Evolutionary conservation across 2,113 vertebrate species (phyloP), one percentile per base, ranked within the genome.

Genomic region (Hippolais icterina): DNA sequence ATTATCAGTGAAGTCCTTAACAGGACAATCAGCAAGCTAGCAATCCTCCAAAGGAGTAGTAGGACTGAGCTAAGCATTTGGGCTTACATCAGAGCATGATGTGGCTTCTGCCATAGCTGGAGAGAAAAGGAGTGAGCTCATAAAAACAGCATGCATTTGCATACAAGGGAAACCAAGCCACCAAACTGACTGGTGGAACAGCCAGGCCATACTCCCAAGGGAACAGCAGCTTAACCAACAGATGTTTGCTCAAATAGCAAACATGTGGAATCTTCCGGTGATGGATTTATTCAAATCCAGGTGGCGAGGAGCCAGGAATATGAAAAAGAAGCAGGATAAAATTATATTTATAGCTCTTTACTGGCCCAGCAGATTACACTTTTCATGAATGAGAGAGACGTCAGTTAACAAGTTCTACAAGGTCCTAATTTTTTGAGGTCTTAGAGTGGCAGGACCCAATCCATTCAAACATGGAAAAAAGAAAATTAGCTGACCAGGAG

Each of bases 221-320:
- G 91, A 96, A 42, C 54, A 60, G 81, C 93, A 93, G 85, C 76
- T 97, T 94, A 96, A 86, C 93, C 94, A 96, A 90, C 93, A 97
- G 95, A 95, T 95, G 94, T 96, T 92, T 96, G 94, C 88, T 96
- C 76, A 87, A 96, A 96, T 76, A 96, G 90, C 91, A 96, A 97
- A 95, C 96, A 96, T 96, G 93, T 96, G 94, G 96, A 96, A 94
- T 92, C 94, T 94, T 96, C 93, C 52, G 66, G 89, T 97, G 93
- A 95, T 95, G 92, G 95, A 96, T 96, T 96, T 96, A 90, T 97
- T 95, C 94, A 96, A 94, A 93, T 97, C 91, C 90, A 95, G 85
- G 88, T 96, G 93, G 95, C 93, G 66, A 76, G 46, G 18, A 83
- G 95, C 91, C 96, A 96, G 92, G 27, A 94, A 92, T 94, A 96